A percentile compares a stretch with the other conserved stretches of the same genome.
Conservation (phyloP, 2,113 vertebrate genomes). For the Entelurus aequoreus region DNA sequence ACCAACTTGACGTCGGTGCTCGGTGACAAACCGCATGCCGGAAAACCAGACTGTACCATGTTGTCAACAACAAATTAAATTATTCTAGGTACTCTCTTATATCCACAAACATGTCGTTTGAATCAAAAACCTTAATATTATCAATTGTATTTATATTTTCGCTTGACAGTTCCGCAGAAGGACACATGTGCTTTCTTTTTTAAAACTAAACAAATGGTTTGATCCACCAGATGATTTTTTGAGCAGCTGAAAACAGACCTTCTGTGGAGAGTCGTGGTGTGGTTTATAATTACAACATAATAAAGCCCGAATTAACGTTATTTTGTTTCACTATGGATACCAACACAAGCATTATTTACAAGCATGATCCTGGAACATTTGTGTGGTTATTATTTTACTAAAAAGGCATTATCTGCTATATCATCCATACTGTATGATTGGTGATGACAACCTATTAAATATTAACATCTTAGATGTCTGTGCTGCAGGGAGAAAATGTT, state of each 20-base stretch:
- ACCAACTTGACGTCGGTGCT: constrained; percentile 6
- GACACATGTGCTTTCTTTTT: neutral
- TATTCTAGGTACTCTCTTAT: rapidly evolving
- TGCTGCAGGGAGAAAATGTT: neutral
- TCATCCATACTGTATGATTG: neutral
- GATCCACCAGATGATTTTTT: constrained; percentile 43
- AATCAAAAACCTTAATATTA: neutral
- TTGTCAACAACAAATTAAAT: neutral
- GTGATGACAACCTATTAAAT: constrained; percentile 7
- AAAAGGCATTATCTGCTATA: constrained; percentile 3
- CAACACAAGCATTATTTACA: neutral
- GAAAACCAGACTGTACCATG: constrained; percentile 58
- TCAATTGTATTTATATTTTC: rapidly evolving
- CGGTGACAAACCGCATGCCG: constrained; percentile 37
- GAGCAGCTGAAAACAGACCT: constrained; percentile 39
- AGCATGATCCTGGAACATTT: no score
- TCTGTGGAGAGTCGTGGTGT: constrained; percentile 2
- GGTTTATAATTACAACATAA: constrained; percentile 7
- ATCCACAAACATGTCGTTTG: rapidly evolving
- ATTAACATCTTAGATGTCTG: constrained; percentile 11
- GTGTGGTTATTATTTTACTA: neutral
- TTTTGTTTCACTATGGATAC: neutral
- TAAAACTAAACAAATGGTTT: constrained; percentile 33
- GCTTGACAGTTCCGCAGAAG: rapidly evolving
- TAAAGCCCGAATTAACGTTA: neutral